Conservation (phyloP, 2,113 vertebrate genomes). For the Brachyistius frenatus region DNA sequence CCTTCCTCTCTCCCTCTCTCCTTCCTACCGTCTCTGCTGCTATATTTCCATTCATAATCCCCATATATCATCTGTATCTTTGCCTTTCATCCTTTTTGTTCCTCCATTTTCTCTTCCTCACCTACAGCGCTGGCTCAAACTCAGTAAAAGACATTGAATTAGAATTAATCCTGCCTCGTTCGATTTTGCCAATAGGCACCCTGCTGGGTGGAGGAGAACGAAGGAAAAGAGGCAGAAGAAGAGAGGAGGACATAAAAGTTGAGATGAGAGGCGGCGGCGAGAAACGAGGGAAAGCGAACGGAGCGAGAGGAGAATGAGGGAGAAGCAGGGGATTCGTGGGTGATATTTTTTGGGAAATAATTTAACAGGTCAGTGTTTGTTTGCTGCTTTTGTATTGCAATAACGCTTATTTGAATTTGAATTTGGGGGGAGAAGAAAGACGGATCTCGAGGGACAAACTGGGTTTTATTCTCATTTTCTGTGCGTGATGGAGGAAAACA, state of each 20-base stretch:
- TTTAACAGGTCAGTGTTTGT: slow-evolving; percentile 20
- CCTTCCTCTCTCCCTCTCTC: no score
- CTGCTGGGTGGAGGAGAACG: slow-evolving; percentile 36
- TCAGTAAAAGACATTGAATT: slow-evolving; percentile 79
- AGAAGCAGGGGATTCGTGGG: no score
- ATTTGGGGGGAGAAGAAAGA: no score
- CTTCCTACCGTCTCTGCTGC: no score
- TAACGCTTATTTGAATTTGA: no score
- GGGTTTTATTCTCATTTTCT: slow-evolving; percentile 18
- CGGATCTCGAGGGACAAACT: no score
- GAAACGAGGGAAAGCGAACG: background rate
- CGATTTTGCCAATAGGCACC: slow-evolving; percentile 79
- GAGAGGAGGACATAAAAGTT: slow-evolving; percentile 11
- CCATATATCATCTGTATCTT: background rate
- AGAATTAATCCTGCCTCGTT: slow-evolving; percentile 80
- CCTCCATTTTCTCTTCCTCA: slow-evolving; percentile 1
- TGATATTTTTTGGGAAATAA: no score
- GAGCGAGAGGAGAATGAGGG: background rate
- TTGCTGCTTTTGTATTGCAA: slow-evolving; percentile 8
- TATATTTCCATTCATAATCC: slow-evolving; percentile 4
- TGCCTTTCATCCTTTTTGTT: background rate
- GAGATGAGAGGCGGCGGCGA: slow-evolving; percentile 2
- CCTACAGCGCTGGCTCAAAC: slow-evolving; percentile 46
- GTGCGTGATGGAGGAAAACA: slow-evolving; percentile 20
- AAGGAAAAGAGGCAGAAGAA: background rate